Evolutionary conservation across 1,140 invertebrate genomes (phyloP).

Genomic region (Neomicropteryx cornuta): DNA sequence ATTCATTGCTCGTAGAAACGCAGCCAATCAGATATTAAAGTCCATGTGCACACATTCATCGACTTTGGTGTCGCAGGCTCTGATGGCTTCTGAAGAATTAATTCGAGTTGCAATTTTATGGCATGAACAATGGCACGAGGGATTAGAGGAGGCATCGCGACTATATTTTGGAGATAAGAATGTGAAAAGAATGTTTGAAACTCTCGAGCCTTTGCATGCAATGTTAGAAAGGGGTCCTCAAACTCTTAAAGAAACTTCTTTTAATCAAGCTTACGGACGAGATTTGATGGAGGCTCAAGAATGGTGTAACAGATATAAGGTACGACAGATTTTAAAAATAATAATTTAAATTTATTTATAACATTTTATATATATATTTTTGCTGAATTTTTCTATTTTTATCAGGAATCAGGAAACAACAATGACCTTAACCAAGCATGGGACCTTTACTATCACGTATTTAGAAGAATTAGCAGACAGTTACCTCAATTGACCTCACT

Average conservation of each 20-base stretch:
- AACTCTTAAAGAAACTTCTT: constrained; percentile 94
- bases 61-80: constrained; percentile 85
- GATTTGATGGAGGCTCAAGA: constrained; percentile 90
- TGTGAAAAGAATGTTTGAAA: constrained; percentile 91
- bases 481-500: constrained; percentile 80
- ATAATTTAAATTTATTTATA: too few species aligned
- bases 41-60: constrained; percentile 92
- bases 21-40: constrained; percentile 91
- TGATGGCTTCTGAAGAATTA: constrained; percentile 92
- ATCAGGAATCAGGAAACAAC: constrained; percentile 61
- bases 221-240: constrained; percentile 90
- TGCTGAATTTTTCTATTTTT: constrained; percentile 4
- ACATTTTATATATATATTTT: too few species aligned
- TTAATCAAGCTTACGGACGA: constrained; percentile 89
- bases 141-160: constrained; percentile 92
- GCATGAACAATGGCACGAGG: constrained; percentile 99
- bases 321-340: constrained; percentile 22
- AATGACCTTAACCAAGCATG: constrained; percentile 94
- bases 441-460: constrained; percentile 98
- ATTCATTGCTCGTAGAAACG: constrained; percentile 70
- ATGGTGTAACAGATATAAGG: constrained; percentile 84
- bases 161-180: constrained; percentile 95
- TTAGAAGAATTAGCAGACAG: constrained; percentile 88
- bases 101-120: constrained; percentile 97
- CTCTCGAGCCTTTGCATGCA: constrained; percentile 86